Percentiles rank a stretch among this genome's conserved stretches.
Conservation (phyloP, 2,888 invertebrate genomes). For the Himalopsyche kuldschensis region DNA sequence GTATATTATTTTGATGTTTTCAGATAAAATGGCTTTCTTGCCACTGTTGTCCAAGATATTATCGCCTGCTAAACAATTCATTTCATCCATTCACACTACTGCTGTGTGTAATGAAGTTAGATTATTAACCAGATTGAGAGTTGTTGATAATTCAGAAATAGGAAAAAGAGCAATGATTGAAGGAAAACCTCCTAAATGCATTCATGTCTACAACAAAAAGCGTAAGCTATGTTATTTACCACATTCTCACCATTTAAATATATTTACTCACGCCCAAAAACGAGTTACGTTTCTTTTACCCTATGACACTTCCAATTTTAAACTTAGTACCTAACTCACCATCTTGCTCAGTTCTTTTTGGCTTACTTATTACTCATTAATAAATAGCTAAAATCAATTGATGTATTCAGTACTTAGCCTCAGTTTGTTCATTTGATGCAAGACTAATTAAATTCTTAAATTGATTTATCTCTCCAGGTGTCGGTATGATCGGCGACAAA, state of each 20-base stretch:
- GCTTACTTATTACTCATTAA: not conserved
- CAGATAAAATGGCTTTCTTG: not conserved
- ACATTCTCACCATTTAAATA: too few species aligned
- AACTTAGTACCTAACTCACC: too few species aligned
- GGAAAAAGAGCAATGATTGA: slow-evolving; percentile 94
- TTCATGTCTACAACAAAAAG: slow-evolving; percentile 90
- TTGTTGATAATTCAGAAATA: slow-evolving; percentile 96
- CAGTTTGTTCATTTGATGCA: not conserved
- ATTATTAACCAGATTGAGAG: slow-evolving; percentile 76
- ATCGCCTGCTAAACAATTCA: not conserved
- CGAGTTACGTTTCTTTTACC: too few species aligned
- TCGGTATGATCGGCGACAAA: slow-evolving; percentile 74
- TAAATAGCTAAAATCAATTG: not conserved
- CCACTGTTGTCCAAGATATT: not conserved
- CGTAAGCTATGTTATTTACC: slow-evolving; percentile 15
- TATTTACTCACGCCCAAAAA: too few species aligned
- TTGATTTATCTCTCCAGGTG: slow-evolving; percentile 45
- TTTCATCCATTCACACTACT: slow-evolving; percentile 60
- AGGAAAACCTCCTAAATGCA: slow-evolving; percentile 90
- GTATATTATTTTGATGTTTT: not conserved
- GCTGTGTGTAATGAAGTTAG: slow-evolving; percentile 66
- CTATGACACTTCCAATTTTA: too few species aligned
- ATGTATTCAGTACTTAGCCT: not conserved
- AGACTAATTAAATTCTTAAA: not conserved
- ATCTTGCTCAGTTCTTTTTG: too few species aligned